Evolutionary conservation across 2,888 invertebrate genomes (phyloP), one percentile per base, ranked within the genome.

Genomic region (Odontomyia ornata): DNA sequence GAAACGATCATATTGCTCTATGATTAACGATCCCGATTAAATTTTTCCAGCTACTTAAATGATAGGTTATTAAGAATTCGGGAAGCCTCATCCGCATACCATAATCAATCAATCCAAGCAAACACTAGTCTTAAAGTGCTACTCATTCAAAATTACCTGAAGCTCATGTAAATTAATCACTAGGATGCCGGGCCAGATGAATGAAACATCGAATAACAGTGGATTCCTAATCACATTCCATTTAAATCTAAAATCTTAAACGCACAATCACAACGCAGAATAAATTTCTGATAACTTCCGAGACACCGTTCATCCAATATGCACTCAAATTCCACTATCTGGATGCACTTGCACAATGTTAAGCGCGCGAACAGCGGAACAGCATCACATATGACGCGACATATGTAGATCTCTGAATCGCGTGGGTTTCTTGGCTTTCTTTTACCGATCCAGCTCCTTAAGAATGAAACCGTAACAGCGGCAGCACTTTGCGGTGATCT

Each of bases 341-440:
- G 0, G 30, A 27, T 64, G 64, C 64, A 64, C 67, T 69, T 46
- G 69, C 69, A 47, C 47, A 28, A 64, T 23, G 13, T 69, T 36
- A 9, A 36, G 46, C n/a, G 13, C 46, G 23, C 46, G 67, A n/a
- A 69, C 27, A 21, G 3, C 47, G 69, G 1, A 25, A 18, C 69
- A 65, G 36, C 18, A 36, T n/a, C 65, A 69, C 25, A 18, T 47
- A 43, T 36, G 36, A 36, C 46, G 18, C 69, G 23, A 23, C 23
- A 65, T 65, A 36, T 9, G 46, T 47, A 13, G 30, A 69, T 23
- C 69, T 46, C 46, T n/a, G 43, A n/a, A 69, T 13, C 15, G 23
- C 27, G 47, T 69, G 69, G 47, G 27, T 43, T 21, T 69, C 46
- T 69, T 27, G 13, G 46, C 36, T 21, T 67, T 9, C 1, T 21